These are phyloP conservation scores for Poeciliopsis presidionis DNA, from an alignment of 2,797 vertebrate species.

Conservation along the genomic window DNA sequence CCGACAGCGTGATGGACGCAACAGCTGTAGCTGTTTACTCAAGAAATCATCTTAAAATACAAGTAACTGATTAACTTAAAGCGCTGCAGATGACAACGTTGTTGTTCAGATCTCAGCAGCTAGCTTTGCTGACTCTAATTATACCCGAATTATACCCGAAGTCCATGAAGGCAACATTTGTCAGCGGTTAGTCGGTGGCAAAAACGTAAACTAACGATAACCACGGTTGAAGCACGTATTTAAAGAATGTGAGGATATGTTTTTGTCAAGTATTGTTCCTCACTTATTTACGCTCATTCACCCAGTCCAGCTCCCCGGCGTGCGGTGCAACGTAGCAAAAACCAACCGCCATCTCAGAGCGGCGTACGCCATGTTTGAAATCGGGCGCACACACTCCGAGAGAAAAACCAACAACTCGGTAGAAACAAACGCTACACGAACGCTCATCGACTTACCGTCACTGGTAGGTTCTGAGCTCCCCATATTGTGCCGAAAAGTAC, in stretches of 20 bases:
- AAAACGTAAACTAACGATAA: neutral
- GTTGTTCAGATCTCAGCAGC: neutral
- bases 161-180: constrained; percentile 32
- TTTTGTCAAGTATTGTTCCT: neutral
- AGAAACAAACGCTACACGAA: rapidly evolving
- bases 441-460: constrained; percentile 46
- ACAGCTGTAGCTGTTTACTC: neutral
- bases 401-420: constrained; percentile 37
- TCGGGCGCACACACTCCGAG: constrained; percentile 72
- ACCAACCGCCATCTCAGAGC: constrained; percentile 72
- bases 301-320: constrained; percentile 13
- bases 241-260: neutral
- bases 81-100: neutral
- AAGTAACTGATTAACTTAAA: rapidly evolving
- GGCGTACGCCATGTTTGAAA: constrained; percentile 81
- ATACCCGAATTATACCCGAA: neutral
- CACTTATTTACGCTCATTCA: neutral
- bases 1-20: neutral
- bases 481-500: constrained; percentile 42
- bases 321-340: constrained; percentile 39
- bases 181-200: neutral
- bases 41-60: neutral
- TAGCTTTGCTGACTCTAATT: neutral
- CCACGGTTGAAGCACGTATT: rapidly evolving
- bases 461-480: constrained; percentile 29